These are phyloP conservation scores for Drosophila pegasa DNA, from an alignment of 2,888 invertebrate genomes.

Conservation along the genomic window DNA sequence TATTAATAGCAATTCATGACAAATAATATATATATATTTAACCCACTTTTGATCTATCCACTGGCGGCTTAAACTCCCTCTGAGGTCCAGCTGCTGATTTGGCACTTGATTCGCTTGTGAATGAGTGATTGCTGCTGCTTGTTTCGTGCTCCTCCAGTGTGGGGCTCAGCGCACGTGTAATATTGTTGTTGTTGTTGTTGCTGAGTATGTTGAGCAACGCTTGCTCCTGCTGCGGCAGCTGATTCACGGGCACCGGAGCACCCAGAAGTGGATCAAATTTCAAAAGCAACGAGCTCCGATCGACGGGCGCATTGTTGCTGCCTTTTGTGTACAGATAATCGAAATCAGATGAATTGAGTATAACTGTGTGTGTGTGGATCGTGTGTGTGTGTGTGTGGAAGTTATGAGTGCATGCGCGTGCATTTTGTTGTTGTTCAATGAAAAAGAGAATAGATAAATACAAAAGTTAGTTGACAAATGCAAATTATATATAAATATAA, in stretches of 20 bases:
- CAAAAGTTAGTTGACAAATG: slow-evolving; percentile 46
- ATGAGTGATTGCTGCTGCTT: slow-evolving; percentile 73
- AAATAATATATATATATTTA: background rate
- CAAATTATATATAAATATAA: background rate
- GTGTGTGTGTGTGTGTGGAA: slow-evolving; percentile 20
- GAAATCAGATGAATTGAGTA: slow-evolving; percentile 84
- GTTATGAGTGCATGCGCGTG: slow-evolving; percentile 53
- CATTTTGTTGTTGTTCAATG: slow-evolving; percentile 38
- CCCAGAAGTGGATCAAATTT: slow-evolving; percentile 85
- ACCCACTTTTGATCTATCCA: slow-evolving; percentile 68
- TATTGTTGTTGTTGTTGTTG: slow-evolving; percentile 36
- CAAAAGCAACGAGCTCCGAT: slow-evolving; percentile 83
- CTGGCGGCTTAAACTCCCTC: slow-evolving; percentile 61
- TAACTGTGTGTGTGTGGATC: slow-evolving; percentile 67
- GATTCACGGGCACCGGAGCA: slow-evolving; percentile 81
- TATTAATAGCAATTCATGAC: background rate
- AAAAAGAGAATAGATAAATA: slow-evolving; percentile 41
- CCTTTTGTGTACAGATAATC: slow-evolving; percentile 85
- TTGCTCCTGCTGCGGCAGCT: slow-evolving; percentile 61
- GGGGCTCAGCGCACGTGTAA: slow-evolving; percentile 74
- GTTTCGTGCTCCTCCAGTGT: slow-evolving; percentile 83
- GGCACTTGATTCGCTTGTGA: slow-evolving; percentile 69
- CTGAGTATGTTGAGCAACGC: slow-evolving; percentile 57
- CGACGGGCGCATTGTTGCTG: slow-evolving; percentile 79
- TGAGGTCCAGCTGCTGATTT: slow-evolving; percentile 41